Conservation (phyloP, 2,888 invertebrate species). For the Lamellibrachia satsuma region DNA sequence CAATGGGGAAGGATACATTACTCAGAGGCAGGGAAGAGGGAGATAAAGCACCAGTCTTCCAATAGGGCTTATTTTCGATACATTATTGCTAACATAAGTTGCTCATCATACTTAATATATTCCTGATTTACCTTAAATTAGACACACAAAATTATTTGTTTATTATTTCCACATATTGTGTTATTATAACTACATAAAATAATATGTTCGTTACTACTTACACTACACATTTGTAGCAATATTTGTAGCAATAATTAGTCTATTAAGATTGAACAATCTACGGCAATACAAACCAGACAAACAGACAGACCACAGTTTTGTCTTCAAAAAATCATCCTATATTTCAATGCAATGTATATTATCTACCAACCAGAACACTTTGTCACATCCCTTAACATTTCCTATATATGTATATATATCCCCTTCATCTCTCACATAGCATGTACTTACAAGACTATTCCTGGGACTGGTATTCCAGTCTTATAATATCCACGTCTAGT, state of each 20-base stretch:
- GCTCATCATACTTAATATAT: background rate
- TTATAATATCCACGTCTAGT: constrained; percentile 55
- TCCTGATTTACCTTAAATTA: background rate
- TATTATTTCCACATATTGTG: background rate
- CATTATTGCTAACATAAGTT: background rate
- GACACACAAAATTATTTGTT: background rate
- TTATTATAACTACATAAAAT: too few relatives aligned
- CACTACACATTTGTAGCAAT: background rate
- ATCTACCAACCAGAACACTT: background rate
- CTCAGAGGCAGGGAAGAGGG: background rate
- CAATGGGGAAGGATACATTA: constrained; percentile 30
- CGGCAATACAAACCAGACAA: background rate
- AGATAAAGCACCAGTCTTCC: background rate
- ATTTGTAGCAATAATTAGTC: background rate
- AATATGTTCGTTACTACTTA: background rate
- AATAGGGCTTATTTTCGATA: background rate
- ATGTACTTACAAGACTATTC: constrained; percentile 43
- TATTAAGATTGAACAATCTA: background rate
- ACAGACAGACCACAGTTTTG: background rate
- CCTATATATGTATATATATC: background rate
- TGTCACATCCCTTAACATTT: background rate
- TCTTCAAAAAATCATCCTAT: background rate
- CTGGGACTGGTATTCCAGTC: constrained; percentile 48
- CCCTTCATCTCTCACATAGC: background rate
- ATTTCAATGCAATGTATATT: background rate